Base-by-base conservation (phyloP, 2,888 invertebrate species). In the Scaptomyza tumidula region DNA sequence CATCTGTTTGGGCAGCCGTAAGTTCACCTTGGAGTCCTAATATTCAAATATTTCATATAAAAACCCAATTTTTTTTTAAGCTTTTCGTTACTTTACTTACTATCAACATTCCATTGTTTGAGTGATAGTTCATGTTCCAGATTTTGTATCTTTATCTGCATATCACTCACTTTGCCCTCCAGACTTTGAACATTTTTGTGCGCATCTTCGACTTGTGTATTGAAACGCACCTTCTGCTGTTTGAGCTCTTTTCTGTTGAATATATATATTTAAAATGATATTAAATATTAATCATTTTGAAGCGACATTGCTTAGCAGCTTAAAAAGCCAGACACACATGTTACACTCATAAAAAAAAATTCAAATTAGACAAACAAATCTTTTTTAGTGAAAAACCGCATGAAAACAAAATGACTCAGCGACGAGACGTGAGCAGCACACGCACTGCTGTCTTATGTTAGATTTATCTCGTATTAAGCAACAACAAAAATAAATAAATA, bases 61-160 rank as follows among this genome's bases (percentile, higher is more conserved):
- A 2, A 33, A 33, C 2, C 10, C 33, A 33, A 3, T 10, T 33
- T 10, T 1, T 31, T 9, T 0, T 9, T 33, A 10, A 10, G 33
- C 9, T 10, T 33, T 33, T 10, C 10, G 7, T 14, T 0, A n/a
- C 13, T 9, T 7, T n/a, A 80, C 90, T 90, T 80, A 92, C 92
- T 90, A 64, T 92, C 92, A 54, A 92, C 91, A 75, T 92, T 91
- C 92, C 92, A 92, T 74, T 91, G 89, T 71, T 92, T 92, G 3
- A 84, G 65, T 2, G 91, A 90, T 45, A 92, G 63, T 59, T 92
- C 92, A 62, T 90, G 89, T 71, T 92, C 92, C 59, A 92, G 77
- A 61, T 86, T 85, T 62, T 91, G 90, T 66, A 92, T 91, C 83
- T 91, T 92, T 11, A 78, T 37, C 71, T 92, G 91, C 83, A 92